Percentiles rank a stretch among this genome's conserved stretches.
Conservation (phyloP, 1,140 invertebrate genomes). For the Brachionus calyciflorus region DNA sequence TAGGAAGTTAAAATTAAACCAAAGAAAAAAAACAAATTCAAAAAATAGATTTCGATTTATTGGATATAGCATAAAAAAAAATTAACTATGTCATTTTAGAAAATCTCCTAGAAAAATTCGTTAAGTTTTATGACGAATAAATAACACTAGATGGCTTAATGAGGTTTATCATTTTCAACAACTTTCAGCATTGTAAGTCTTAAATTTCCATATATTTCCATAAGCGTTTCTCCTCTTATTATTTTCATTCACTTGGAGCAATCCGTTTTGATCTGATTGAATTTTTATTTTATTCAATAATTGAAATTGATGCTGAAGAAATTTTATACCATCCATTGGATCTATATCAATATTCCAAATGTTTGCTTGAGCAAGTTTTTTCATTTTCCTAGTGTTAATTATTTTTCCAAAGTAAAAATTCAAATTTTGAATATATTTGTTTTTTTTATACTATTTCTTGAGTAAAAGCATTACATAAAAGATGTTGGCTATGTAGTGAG, state of each 20-base stretch:
- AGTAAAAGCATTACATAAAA: too few species aligned
- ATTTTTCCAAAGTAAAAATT: background rate
- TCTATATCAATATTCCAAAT: conserved; percentile 16
- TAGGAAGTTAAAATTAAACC: too few species aligned
- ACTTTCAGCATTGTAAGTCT: background rate
- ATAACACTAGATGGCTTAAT: too few species aligned
- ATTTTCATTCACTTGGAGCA: background rate
- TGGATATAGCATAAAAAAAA: too few species aligned
- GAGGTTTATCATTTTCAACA: too few species aligned
- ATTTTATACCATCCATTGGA: conserved; percentile 1
- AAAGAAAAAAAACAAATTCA: too few species aligned
- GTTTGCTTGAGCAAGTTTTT: conserved; percentile 23
- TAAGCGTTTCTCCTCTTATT: conserved; percentile 22
- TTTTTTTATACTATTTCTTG: too few species aligned
- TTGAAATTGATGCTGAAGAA: background rate
- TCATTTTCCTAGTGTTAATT: conserved; percentile 29
- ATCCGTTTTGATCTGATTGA: background rate
- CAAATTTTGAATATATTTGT: background rate
- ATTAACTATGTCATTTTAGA: too few species aligned
- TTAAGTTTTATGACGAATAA: too few species aligned
- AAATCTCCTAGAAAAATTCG: too few species aligned
- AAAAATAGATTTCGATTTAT: too few species aligned
- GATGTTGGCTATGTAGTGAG: too few species aligned
- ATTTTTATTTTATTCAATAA: background rate
- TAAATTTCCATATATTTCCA: conserved; percentile 39